Percentiles rank a stretch among this genome's conserved stretches.
These are phyloP conservation scores for Coregonus ussuriensis DNA, from an alignment of 2,797 vertebrate genomes.

Conservation along the genomic window DNA sequence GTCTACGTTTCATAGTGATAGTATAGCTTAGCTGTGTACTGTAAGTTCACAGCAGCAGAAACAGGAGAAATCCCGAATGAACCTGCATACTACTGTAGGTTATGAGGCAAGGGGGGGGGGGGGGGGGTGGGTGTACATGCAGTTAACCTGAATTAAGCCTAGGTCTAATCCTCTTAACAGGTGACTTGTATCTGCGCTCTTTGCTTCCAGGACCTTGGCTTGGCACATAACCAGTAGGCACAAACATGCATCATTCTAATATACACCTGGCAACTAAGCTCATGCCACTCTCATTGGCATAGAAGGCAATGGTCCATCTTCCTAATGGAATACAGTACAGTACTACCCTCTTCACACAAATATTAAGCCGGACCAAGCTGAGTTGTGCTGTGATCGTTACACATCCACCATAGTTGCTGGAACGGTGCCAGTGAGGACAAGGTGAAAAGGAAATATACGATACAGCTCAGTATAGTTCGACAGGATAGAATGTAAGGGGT, in stretches of 20 bases:
- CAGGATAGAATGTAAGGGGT: slow-evolving; percentile 15
- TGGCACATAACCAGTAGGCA: slow-evolving; percentile 4
- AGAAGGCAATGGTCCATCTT: slow-evolving; percentile 15
- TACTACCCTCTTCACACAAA: neutral
- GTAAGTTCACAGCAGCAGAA: too few species aligned
- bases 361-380: neutral
- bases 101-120: too few species aligned
- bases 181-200: neutral
- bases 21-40: too few species aligned
- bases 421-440: neutral
- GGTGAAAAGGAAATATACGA: neutral
- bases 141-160: neutral
- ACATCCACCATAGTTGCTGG: neutral
- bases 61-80: too few species aligned
- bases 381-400: neutral
- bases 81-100: too few species aligned
- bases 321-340: slow-evolving; percentile 1
- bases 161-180: neutral
- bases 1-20: too few species aligned
- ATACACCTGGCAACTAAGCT: neutral
- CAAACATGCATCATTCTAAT: slow-evolving; percentile 11
- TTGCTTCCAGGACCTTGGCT: neutral
- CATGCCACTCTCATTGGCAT: slow-evolving; percentile 12
- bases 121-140: slow-evolving; percentile 10
- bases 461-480: neutral